Conservation (phyloP, 2,888 invertebrate genomes). For the Leptothorax acervorum region DNA sequence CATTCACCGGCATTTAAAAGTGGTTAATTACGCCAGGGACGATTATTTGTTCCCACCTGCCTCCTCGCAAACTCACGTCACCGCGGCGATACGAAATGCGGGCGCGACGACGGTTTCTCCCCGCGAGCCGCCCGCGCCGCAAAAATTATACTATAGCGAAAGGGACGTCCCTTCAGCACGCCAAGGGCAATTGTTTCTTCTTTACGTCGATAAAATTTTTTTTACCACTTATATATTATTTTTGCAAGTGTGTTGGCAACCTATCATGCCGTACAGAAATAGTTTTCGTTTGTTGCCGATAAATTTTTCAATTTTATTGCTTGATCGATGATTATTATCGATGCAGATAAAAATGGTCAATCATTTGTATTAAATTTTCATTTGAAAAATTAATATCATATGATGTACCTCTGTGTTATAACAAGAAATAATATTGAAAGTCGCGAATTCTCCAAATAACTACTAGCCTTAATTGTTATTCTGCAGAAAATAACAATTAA, state of each 20-base stretch:
- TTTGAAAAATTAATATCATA: not conserved
- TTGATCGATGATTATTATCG: not conserved
- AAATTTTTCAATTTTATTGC: not conserved
- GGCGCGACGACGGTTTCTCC: not conserved
- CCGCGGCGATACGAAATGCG: slow-evolving; percentile 16
- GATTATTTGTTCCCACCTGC: slow-evolving; percentile 34
- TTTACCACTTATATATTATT: not conserved
- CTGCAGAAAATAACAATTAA: not conserved
- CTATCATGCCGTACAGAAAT: not conserved
- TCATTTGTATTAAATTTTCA: not conserved
- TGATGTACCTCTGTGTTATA: not conserved
- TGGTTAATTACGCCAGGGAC: slow-evolving; percentile 35
- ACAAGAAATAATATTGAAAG: not conserved
- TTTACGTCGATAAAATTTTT: not conserved
- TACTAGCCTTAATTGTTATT: too few species aligned
- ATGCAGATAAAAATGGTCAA: not conserved
- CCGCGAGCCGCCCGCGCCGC: not conserved
- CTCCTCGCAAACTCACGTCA: slow-evolving; percentile 9
- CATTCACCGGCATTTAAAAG: slow-evolving; percentile 50
- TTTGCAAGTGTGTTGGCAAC: not conserved
- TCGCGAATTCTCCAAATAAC: not conserved
- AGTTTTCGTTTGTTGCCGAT: not conserved
- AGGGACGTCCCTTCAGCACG: not conserved
- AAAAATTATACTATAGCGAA: slow-evolving; percentile 26
- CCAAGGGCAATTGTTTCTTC: not conserved